These are phyloP conservation scores for Coreoperca whiteheadi DNA, from an alignment of 2,113 vertebrate species.

Conservation along the genomic window DNA sequence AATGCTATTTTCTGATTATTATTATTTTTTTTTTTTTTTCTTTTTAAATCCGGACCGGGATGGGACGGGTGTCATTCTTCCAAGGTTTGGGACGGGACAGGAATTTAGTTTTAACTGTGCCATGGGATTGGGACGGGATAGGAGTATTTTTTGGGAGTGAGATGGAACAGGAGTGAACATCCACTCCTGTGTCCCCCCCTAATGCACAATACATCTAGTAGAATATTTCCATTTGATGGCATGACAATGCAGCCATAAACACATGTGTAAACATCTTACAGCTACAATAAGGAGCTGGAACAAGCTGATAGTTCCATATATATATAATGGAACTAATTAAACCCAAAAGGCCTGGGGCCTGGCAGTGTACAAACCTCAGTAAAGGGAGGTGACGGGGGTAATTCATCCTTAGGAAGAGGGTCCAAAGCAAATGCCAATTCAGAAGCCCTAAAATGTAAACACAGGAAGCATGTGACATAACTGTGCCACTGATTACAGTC, in stretches of 20 bases:
- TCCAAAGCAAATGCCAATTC: constrained; percentile 93
- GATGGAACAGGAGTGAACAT: too few relatives aligned
- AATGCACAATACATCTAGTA: not conserved
- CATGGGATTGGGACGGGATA: too few relatives aligned
- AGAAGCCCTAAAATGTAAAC: constrained; percentile 88
- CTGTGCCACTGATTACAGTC: not conserved
- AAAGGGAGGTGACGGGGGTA: constrained; percentile 85
- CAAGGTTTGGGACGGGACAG: too few relatives aligned
- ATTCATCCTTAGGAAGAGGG: constrained; percentile 88
- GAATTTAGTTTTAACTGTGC: too few relatives aligned
- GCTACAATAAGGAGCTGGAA: not conserved
- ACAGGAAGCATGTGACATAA: not conserved
- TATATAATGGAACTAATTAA: not conserved
- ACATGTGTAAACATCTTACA: not conserved
- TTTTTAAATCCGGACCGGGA: too few relatives aligned
- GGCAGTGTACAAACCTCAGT: constrained; percentile 88
- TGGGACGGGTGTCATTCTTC: too few relatives aligned
- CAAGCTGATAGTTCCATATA: not conserved
- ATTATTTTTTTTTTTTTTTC: too few relatives aligned
- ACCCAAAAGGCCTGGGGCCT: not conserved
- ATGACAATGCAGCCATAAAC: not conserved
- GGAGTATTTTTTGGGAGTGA: too few relatives aligned
- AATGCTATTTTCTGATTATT: too few relatives aligned
- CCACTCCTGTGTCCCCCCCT: too few relatives aligned
- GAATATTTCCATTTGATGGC: not conserved